These are phyloP conservation scores for Actias luna DNA, from an alignment of 2,888 invertebrate species.

Conservation along the genomic window DNA sequence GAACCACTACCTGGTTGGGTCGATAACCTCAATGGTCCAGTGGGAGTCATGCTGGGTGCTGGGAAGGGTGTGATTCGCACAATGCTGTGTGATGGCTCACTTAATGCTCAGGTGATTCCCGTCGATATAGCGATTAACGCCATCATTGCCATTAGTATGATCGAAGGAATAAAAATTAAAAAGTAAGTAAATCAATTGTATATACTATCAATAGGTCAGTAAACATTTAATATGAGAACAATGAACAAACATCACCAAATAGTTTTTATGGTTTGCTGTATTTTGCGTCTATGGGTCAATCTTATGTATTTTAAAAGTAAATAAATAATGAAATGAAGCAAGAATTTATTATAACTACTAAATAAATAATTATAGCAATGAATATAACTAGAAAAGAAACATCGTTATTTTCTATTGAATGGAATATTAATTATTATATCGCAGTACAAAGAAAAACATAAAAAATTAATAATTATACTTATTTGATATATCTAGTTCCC, in stretches of 20 bases:
- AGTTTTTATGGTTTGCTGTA: too few relatives aligned
- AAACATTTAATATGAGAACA: not conserved
- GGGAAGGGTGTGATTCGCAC: constrained; percentile 93
- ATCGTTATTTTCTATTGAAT: too few relatives aligned
- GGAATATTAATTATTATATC: too few relatives aligned
- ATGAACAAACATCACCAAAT: not conserved
- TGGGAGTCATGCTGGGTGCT: constrained; percentile 89
- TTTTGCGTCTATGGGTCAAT: too few relatives aligned
- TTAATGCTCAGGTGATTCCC: constrained; percentile 87
- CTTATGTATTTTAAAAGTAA: too few relatives aligned
- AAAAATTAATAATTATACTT: too few relatives aligned
- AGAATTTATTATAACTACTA: too few relatives aligned
- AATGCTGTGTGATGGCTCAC: constrained; percentile 87
- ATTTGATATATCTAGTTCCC: too few relatives aligned
- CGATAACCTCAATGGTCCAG: constrained; percentile 94
- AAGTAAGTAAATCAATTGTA: constrained; percentile 58
- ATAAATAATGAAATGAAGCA: too few relatives aligned
- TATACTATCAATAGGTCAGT: not conserved
- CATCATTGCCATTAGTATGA: constrained; percentile 86
- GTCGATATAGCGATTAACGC: constrained; percentile 91
- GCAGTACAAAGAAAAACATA: too few relatives aligned
- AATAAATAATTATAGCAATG: too few relatives aligned
- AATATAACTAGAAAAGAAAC: too few relatives aligned
- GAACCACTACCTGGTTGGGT: constrained; percentile 94
- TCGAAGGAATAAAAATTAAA: constrained; percentile 77